Conservation (phyloP, 2,797 vertebrate genomes). For the Fistularia tabacaria region DNA sequence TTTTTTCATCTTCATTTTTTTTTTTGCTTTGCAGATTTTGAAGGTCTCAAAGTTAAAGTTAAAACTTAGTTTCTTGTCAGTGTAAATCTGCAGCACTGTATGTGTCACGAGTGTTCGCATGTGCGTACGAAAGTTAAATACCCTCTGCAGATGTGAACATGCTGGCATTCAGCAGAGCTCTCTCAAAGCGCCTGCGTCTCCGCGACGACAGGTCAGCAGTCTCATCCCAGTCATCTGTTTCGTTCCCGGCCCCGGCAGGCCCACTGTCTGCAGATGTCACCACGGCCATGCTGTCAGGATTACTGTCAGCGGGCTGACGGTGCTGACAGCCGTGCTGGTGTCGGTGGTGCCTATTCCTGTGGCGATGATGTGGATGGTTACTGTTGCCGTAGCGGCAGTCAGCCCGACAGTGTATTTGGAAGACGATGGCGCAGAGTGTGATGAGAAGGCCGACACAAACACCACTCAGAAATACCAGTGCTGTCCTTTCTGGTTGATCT, state of each 20-base stretch:
- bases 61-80: too few species aligned
- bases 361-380: slow-evolving; percentile 48
- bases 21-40: too few species aligned
- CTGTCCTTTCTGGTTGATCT: slow-evolving; percentile 88
- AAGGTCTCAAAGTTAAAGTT: too few species aligned
- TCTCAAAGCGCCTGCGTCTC: slow-evolving; percentile 85
- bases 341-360: slow-evolving; percentile 38
- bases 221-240: slow-evolving; percentile 81
- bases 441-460: slow-evolving; percentile 86
- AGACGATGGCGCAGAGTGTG: slow-evolving; percentile 86
- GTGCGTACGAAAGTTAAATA: slow-evolving; percentile 22
- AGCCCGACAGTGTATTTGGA: slow-evolving; percentile 84
- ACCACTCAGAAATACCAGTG: slow-evolving; percentile 86
- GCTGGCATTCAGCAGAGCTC: slow-evolving; percentile 82
- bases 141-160: slow-evolving; percentile 84
- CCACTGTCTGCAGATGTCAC: slow-evolving; percentile 54
- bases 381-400: slow-evolving; percentile 79
- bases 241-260: slow-evolving; percentile 68
- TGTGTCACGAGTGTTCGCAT: too few species aligned
- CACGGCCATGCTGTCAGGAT: slow-evolving; percentile 62
- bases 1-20: too few species aligned
- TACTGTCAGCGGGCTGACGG: slow-evolving; percentile 34
- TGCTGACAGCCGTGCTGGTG: slow-evolving; percentile 42
- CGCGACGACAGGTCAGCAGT: slow-evolving; percentile 78
- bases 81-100: too few species aligned